Base-by-base conservation (phyloP, 2,888 invertebrate species). In the Brachypterus glaber region DNA sequence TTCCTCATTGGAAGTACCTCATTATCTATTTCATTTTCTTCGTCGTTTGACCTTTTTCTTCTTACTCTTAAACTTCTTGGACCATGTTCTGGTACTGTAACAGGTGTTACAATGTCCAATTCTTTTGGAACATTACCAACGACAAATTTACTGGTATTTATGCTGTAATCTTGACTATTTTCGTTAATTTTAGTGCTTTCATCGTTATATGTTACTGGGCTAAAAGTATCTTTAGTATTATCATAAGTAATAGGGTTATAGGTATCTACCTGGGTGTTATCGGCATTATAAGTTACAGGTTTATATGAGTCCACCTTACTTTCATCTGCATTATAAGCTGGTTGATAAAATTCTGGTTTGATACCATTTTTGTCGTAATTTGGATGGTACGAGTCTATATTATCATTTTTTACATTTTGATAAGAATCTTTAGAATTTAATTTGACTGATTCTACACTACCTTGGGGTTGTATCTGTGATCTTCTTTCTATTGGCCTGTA, bases 81-180 rank as follows among this genome's bases (percentile, higher is more conserved):
- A 1, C 78, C 78, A 57, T 78, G 78, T 60, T 78, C 78, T 1
- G 78, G 77, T 3, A 78, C 77, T 3, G 73, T 69, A 3, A 71
- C 74, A 1, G 76, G 73, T 2, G 75, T 74, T 2, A 65, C 70
- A 39, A 73, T 70, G n/a, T 51, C 45, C 3, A 47, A 40, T 41
- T 77, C 76, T 54, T 78, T 76, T 0, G 77, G 76, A 1, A 78
- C 67, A 50, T 72, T 79, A 1, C 79, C 79, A 2, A 79, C 79
- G 0, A 80, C 79, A 58, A 79, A 80, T 55, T 79, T 74, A 33
- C 55, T 44, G 9, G 41, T 42, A 12, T 39, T 29, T 11, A 49
- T 43, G 2, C 3, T 9, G 7, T 14, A 5, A 7, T 17, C 7
- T 11, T 27, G 9, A 21, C 9, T 8, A n/a, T 35, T 18, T 7